Evolutionary conservation across 2,888 invertebrate genomes (phyloP).

Genomic region (Villa cingulata): DNA sequence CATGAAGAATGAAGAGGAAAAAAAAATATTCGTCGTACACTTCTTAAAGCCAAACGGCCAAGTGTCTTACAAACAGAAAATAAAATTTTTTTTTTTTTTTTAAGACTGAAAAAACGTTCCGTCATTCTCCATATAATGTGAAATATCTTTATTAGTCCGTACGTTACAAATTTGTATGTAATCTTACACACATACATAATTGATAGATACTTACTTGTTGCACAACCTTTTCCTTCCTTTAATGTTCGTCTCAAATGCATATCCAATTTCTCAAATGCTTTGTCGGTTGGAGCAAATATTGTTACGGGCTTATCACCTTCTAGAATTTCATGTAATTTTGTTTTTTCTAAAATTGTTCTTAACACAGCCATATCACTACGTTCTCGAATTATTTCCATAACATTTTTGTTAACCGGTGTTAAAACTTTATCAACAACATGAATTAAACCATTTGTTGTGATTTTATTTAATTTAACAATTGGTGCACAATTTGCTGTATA

Average conservation of each 20-base stretch:
- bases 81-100: too few relatives aligned
- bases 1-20: too few relatives aligned
- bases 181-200: too few relatives aligned
- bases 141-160: too few relatives aligned
- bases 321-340: slow-evolving; percentile 42
- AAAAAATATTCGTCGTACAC: too few relatives aligned
- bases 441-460: slow-evolving; percentile 51
- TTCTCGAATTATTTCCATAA: slow-evolving; percentile 44
- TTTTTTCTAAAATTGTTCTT: slow-evolving; percentile 40
- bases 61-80: too few relatives aligned
- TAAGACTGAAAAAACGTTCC: too few relatives aligned
- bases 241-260: slow-evolving; percentile 39
- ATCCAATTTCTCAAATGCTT: slow-evolving; percentile 48
- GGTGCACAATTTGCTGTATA: slow-evolving; percentile 55
- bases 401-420: slow-evolving; percentile 39
- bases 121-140: too few relatives aligned
- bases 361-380: slow-evolving; percentile 47
- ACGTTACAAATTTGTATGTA: too few relatives aligned
- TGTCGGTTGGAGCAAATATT: slow-evolving; percentile 51
- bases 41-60: too few relatives aligned
- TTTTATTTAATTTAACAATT: slow-evolving; percentile 45
- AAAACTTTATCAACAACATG: slow-evolving; percentile 50
- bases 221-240: slow-evolving; percentile 44
- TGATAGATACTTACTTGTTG: slow-evolving; percentile 40
- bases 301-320: slow-evolving; percentile 43